These are phyloP conservation scores for Chionoecetes opilio DNA, from an alignment of 1,140 invertebrate species.

Conservation along the genomic window DNA sequence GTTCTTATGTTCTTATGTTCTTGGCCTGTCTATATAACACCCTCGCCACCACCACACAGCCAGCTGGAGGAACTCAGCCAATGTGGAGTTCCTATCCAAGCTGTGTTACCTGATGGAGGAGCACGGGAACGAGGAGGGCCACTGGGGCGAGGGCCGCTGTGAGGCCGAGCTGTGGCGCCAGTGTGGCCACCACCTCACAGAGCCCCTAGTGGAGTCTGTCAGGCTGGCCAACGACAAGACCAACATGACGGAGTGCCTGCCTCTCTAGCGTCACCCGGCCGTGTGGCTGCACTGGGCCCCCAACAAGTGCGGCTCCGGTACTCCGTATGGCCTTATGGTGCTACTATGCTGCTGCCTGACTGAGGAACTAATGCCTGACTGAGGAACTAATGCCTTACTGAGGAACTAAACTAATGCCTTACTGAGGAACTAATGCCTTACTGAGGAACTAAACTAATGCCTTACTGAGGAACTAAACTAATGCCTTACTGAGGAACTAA, in stretches of 20 bases:
- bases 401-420: too few relatives aligned
- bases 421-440: too few relatives aligned
- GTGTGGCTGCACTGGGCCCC: slow-evolving; percentile 63
- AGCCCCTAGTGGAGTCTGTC: slow-evolving; percentile 61
- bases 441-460: too few relatives aligned
- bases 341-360: not conserved
- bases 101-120: slow-evolving; percentile 74
- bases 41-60: slow-evolving; percentile 1
- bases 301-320: slow-evolving; percentile 45
- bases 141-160: slow-evolving; percentile 46
- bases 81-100: slow-evolving; percentile 57
- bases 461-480: too few relatives aligned
- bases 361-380: too few relatives aligned
- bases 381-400: too few relatives aligned
- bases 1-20: too few relatives aligned
- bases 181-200: slow-evolving; percentile 56
- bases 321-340: slow-evolving; percentile 46
- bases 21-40: too few relatives aligned
- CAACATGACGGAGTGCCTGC: slow-evolving; percentile 73
- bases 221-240: slow-evolving; percentile 65
- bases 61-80: slow-evolving; percentile 57
- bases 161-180: not conserved
- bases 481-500: too few relatives aligned
- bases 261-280: slow-evolving; percentile 56
- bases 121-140: not conserved